These are phyloP conservation scores for Indri indri DNA, from an alignment of 2,113 vertebrate species.

Conservation along the genomic window DNA sequence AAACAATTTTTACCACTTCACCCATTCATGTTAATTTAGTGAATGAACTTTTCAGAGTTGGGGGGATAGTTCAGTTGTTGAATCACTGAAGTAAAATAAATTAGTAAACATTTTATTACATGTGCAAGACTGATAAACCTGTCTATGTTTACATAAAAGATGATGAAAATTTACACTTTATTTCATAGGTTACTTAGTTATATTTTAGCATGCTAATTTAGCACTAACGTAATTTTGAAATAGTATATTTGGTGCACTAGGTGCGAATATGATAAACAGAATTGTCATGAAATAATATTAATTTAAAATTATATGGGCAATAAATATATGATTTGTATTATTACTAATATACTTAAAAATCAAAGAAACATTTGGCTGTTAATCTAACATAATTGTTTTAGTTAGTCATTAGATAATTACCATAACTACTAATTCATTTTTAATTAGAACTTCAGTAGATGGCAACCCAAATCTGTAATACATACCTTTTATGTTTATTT, in stretches of 20 bases:
- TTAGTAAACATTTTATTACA: neutral
- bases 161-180: neutral
- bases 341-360: conserved; percentile 38
- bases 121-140: neutral
- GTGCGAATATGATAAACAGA: neutral
- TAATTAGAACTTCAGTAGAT: conserved; percentile 69
- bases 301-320: neutral
- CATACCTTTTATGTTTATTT: neutral
- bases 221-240: neutral
- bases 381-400: conserved; percentile 70
- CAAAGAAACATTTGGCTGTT: conserved; percentile 70
- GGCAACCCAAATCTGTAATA: conserved; percentile 24
- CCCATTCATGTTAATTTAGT: neutral
- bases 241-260: neutral
- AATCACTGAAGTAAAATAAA: neutral
- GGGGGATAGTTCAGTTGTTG: neutral
- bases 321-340: conserved; percentile 42
- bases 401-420: conserved; percentile 76
- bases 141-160: neutral
- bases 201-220: neutral
- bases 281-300: neutral
- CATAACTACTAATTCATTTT: conserved; percentile 76
- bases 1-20: neutral
- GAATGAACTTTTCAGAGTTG: neutral
- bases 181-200: neutral